Conservation (phyloP, 1,140 invertebrate genomes). For the Homarus americanus region DNA sequence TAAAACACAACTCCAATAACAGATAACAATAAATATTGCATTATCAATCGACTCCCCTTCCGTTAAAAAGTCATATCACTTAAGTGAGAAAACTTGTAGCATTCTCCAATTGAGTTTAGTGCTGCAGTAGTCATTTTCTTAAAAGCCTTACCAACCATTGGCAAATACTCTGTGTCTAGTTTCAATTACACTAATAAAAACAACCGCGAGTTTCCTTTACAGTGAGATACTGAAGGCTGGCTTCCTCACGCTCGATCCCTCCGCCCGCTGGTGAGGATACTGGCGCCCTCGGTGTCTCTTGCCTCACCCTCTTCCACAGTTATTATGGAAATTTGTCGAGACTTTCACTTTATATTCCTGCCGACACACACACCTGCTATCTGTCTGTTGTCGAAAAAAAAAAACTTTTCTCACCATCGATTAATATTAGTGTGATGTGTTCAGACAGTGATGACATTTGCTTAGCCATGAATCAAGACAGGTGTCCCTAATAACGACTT, state of each 20-base stretch:
- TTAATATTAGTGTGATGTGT: no score
- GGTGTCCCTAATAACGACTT: no score
- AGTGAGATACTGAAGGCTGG: conserved; percentile 3
- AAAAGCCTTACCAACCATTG: conserved; percentile 37
- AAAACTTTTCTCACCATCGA: no score
- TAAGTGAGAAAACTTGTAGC: conserved; percentile 3
- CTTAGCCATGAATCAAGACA: no score
- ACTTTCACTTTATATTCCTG: no score
- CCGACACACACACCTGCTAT: no score
- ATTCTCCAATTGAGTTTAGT: conserved; percentile 37
- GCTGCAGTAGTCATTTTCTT: conserved; percentile 38
- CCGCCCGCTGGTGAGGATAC: no score
- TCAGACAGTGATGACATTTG: no score
- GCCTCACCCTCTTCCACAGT: no score
- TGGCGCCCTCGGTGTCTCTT: neutral
- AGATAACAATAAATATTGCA: neutral
- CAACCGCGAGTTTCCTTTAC: conserved; percentile 19
- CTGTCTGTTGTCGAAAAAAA: no score
- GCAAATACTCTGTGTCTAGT: conserved; percentile 35
- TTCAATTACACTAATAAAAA: conserved; percentile 24
- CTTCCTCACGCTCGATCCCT: neutral
- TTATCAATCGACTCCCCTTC: neutral
- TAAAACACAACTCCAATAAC: neutral
- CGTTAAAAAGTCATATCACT: neutral
- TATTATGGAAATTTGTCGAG: no score